Conservation (phyloP, 2,888 invertebrate genomes). For the Lochmaea crataegi region DNA sequence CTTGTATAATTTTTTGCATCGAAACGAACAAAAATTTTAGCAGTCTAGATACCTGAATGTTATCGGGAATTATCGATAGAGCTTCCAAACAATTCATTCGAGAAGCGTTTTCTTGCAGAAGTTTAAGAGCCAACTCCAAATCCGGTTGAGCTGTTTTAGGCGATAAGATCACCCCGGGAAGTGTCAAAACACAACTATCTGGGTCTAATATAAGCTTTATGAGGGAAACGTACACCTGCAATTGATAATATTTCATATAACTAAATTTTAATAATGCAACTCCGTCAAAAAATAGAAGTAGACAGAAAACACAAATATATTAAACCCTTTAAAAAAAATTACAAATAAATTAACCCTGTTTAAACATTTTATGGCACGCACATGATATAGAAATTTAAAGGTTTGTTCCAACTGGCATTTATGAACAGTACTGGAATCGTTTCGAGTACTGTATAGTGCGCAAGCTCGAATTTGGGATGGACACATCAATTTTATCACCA, state of each 20-base stretch:
- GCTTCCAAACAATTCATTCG: conserved; percentile 87
- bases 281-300: too few relatives aligned
- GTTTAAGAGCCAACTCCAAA: conserved; percentile 79
- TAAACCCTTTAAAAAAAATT: too few relatives aligned
- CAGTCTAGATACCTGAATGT: conserved; percentile 80
- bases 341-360: too few relatives aligned
- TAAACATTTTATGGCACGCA: too few relatives aligned
- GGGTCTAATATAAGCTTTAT: conserved; percentile 63
- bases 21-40: conserved; percentile 64
- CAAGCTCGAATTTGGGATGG: too few relatives aligned
- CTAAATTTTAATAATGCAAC: too few relatives aligned
- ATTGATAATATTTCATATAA: conserved; percentile 12
- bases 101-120: conserved; percentile 86
- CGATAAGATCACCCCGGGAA: conserved; percentile 64
- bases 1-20: conserved; percentile 72
- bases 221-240: conserved; percentile 61
- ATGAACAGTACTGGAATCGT: too few relatives aligned
- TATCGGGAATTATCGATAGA: conserved; percentile 82
- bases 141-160: conserved; percentile 78
- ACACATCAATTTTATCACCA: too few relatives aligned
- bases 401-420: too few relatives aligned
- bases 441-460: too few relatives aligned
- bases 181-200: conserved; percentile 54
- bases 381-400: too few relatives aligned
- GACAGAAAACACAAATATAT: too few relatives aligned